These are phyloP conservation scores for Genyomyrus donnyi DNA, from an alignment of 2,113 vertebrate species.

Conservation along the genomic window DNA sequence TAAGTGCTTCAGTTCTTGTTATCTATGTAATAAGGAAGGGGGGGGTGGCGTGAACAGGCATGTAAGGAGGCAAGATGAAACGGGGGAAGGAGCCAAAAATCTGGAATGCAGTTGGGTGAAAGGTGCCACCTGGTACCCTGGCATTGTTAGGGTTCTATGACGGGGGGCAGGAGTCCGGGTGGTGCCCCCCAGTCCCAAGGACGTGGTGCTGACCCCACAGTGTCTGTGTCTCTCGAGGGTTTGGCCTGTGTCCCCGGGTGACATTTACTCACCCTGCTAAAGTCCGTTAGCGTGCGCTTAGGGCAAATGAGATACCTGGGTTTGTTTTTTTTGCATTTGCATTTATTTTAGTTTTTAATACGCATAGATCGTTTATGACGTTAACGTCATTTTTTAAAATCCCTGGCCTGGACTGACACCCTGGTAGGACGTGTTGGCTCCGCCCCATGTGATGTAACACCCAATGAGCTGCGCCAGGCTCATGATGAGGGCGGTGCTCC, in stretches of 20 bases:
- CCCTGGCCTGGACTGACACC: background rate
- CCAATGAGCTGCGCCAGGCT: background rate
- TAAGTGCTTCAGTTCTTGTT: background rate
- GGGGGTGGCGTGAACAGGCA: background rate
- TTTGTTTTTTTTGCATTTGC: background rate
- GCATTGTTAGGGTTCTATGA: background rate
- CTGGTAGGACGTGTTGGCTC: background rate
- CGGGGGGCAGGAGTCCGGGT: background rate
- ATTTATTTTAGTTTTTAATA: background rate
- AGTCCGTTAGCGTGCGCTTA: background rate
- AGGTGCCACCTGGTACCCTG: background rate
- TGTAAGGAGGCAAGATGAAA: background rate
- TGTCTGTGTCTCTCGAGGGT: background rate
- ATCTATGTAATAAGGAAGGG: background rate
- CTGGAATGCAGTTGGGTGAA: background rate
- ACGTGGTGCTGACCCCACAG: background rate
- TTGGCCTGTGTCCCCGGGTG: background rate
- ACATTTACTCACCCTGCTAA: background rate
- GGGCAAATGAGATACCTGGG: background rate
- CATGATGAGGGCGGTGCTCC: background rate
- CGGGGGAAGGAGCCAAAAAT: background rate
- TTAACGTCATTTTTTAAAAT: background rate
- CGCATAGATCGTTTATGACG: background rate
- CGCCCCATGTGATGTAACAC: background rate
- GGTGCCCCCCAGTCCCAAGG: background rate